These are phyloP conservation scores for Andrena dorsata DNA, from an alignment of 2,888 invertebrate species.

Conservation along the genomic window DNA sequence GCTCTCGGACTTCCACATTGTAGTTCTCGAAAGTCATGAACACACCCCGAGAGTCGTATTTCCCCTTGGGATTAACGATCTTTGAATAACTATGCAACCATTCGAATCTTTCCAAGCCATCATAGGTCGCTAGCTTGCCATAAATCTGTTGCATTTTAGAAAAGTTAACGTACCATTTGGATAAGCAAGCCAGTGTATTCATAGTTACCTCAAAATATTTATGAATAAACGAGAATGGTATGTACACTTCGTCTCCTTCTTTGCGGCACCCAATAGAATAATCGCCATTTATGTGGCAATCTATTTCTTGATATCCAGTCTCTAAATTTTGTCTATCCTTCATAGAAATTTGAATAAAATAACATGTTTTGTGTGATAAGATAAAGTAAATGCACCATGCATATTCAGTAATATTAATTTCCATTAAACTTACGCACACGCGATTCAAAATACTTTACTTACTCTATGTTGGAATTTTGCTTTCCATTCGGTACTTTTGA, in stretches of 20 bases:
- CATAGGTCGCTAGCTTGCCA: constrained; percentile 92
- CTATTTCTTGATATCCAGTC: constrained; percentile 89
- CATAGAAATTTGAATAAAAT: constrained; percentile 8
- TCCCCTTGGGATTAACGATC: constrained; percentile 94
- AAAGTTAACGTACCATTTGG: too few species aligned
- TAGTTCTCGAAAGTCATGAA: constrained; percentile 99
- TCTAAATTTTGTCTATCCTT: constrained; percentile 82
- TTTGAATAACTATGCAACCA: constrained; percentile 98
- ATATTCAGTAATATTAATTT: not conserved
- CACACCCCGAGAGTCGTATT: constrained; percentile 95
- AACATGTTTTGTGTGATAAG: not conserved
- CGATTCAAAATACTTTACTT: constrained; percentile 37
- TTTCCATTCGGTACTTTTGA: constrained; percentile 81
- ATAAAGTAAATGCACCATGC: not conserved
- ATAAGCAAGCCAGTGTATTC: not conserved
- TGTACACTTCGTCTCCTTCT: constrained; percentile 94
- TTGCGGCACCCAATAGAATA: constrained; percentile 92
- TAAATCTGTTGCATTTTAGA: constrained; percentile 87
- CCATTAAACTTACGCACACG: not conserved
- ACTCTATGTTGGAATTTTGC: constrained; percentile 81
- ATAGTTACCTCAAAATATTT: constrained; percentile 95
- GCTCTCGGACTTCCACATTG: constrained; percentile 97
- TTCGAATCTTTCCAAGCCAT: constrained; percentile 93
- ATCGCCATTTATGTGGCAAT: constrained; percentile 95
- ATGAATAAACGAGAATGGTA: constrained; percentile 96